phyloP scores from a whole-genome alignment of 2,888 invertebrate species.

The Tinea pellionella region DNA sequence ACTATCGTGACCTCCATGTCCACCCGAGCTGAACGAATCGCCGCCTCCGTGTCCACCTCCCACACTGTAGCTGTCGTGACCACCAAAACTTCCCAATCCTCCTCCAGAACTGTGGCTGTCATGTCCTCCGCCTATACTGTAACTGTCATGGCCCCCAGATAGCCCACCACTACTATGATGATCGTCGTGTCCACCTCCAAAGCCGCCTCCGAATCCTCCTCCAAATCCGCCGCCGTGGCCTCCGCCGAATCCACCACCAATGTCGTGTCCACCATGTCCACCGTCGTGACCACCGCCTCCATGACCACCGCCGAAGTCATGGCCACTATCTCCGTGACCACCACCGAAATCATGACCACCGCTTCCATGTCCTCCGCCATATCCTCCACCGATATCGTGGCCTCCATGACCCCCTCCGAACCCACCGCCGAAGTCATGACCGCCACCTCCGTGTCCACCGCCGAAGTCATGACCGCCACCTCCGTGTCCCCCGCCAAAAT shows the following conservation, averaged over 20 bases:
- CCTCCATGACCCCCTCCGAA: constrained; percentile 24
- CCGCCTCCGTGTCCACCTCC: constrained; percentile 18
- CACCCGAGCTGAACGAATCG: constrained; percentile 17
- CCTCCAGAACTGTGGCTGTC: constrained; percentile 18
- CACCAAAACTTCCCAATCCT: constrained; percentile 16
- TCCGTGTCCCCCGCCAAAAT: constrained; percentile 10
- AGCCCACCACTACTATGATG: constrained; percentile 18
- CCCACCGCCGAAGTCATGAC: constrained; percentile 20
- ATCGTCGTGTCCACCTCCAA: constrained; percentile 22
- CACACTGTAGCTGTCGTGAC: constrained; percentile 20
- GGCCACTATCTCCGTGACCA: constrained; percentile 19
- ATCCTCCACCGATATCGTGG: constrained; percentile 24
- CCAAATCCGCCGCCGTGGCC: constrained; percentile 20
- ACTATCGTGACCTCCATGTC: constrained; percentile 21
- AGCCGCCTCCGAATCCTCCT: constrained; percentile 19
- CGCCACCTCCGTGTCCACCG: constrained; percentile 23
- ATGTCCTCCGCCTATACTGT: constrained; percentile 24
- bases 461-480: constrained; percentile 21
- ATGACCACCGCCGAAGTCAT: constrained; percentile 24
- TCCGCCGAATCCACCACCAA: constrained; percentile 11
- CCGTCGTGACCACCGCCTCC: constrained; percentile 23
- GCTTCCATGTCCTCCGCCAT: constrained; percentile 28
- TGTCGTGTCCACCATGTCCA: constrained; percentile 19
- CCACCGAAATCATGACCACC: constrained; percentile 24
- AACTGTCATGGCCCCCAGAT: constrained; percentile 24